phyloP scores from a whole-genome alignment of 2,113 vertebrate species.

The Triplophysa dalaica region DNA sequence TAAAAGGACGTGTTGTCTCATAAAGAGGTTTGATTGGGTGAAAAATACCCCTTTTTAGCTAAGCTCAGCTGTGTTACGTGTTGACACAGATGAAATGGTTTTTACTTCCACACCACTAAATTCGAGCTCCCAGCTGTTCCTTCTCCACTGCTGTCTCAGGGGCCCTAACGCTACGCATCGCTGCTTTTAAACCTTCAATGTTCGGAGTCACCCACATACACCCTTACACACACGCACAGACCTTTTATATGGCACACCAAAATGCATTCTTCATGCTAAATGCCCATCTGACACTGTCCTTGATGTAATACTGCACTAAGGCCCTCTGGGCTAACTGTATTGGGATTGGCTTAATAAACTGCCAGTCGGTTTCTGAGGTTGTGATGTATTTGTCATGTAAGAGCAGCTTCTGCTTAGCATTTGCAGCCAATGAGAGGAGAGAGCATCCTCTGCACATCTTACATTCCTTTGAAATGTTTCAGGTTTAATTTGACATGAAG shows the following conservation, averaged over 20 bases:
- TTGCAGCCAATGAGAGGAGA: background rate
- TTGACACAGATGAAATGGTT: slow-evolving; percentile 57
- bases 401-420: slow-evolving; percentile 27
- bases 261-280: slow-evolving; percentile 10
- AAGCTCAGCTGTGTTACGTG: slow-evolving; percentile 52
- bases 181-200: slow-evolving; percentile 39
- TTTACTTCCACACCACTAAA: slow-evolving; percentile 51
- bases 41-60: slow-evolving; percentile 16
- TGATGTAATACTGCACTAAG: background rate
- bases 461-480: slow-evolving; percentile 13
- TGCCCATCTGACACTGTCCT: slow-evolving; percentile 21
- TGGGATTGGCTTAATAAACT: slow-evolving; percentile 29
- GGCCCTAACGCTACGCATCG: slow-evolving; percentile 13
- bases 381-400: background rate
- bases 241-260: background rate
- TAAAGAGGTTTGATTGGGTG: slow-evolving; percentile 12
- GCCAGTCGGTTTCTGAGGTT: background rate
- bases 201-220: background rate
- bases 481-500: background rate
- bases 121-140: slow-evolving; percentile 51
- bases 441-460: background rate
- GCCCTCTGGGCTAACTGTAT: background rate
- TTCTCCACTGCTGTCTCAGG: slow-evolving; percentile 24
- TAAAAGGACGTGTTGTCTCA: background rate
- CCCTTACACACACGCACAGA: background rate